These are phyloP conservation scores for Eulimnadia texana DNA, from an alignment of 1,140 invertebrate species.

Conservation along the genomic window DNA sequence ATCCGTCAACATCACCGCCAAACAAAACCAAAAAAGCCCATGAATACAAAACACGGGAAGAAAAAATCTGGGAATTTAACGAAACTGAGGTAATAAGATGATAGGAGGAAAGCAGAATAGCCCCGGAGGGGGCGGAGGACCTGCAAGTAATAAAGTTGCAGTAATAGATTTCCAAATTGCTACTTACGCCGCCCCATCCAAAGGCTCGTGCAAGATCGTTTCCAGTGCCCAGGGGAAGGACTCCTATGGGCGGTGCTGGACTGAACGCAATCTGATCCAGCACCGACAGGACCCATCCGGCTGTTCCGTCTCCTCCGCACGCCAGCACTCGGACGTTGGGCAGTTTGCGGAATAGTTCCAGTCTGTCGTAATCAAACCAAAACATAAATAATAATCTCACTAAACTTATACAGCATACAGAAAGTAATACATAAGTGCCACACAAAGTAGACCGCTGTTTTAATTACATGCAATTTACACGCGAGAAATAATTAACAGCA, in stretches of 20 bases:
- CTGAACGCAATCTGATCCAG: constrained; percentile 72
- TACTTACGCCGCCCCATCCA: constrained; percentile 83
- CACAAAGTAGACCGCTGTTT: no score
- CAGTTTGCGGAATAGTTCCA: constrained; percentile 45
- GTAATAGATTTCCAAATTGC: no score
- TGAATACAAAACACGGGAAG: neutral
- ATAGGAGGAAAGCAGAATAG: no score
- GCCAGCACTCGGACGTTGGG: constrained; percentile 42
- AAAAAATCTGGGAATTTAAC: no score
- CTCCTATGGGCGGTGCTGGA: constrained; percentile 73
- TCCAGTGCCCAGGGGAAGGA: constrained; percentile 89
- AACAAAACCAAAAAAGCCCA: neutral
- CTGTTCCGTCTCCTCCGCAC: constrained; percentile 49
- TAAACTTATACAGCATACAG: neutral
- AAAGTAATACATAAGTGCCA: neutral
- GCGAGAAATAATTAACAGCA: no score
- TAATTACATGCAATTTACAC: no score
- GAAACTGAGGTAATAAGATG: no score
- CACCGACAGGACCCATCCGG: constrained; percentile 57
- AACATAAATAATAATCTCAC: constrained; percentile 12
- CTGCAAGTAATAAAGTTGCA: no score
- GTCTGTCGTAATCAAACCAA: constrained; percentile 23
- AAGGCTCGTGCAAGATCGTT: constrained; percentile 90
- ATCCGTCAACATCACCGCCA: neutral
- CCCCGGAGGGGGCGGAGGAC: no score